Evolutionary conservation across 2,113 vertebrate species (phyloP), one percentile per base, ranked within the genome.

Genomic region (Mesoclemmys tuberculata): DNA sequence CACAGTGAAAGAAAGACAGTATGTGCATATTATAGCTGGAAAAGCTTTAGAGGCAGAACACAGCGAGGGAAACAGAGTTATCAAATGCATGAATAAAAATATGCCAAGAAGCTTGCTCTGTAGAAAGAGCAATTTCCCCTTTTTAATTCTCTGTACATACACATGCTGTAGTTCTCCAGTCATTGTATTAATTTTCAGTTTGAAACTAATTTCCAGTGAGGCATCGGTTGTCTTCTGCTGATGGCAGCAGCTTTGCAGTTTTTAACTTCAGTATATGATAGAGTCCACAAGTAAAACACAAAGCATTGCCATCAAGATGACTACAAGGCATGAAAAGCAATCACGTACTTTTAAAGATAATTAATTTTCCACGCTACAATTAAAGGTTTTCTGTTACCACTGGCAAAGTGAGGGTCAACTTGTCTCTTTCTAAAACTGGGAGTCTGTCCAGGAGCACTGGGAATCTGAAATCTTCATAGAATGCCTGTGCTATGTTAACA

Each of bases 1-100:
- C 94, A 94, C 84, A 98, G 94, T 82, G 96, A 95, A 98, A 87
- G 92, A 81, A 96, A 96, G 96, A 96, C 94, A 93, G 94, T 92
- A 91, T 68, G 78, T 78, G 44, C 21, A n/a, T 77, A 95, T 84
- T 89, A 82, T 27, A 22, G 71, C 22, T 96, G 90, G 94, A 86
- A 90, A 91, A 82, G 89, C 96, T 93, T 96, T 82, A 86, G 55
- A 81, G 96, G 83, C 89, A 96, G 88, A 97, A 90, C 90, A 89
- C 78, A 94, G 88, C 88, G 87, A 92, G 79, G 44, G 87, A 91
- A 96, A 93, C 89, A 95, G 61, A 71, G 49, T 85, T 93, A 97
- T 61, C 93, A 97, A 97, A 94, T 82, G 80, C 84, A 95, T 89
- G 85, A 95, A 94, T 79, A 94, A 90, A 97, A 95, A 81, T 89